Percentiles rank a stretch among this genome's conserved stretches.
These are phyloP conservation scores for Agelas oroides DNA, from an alignment of 37 sponge, comb jelly and placozoan species.

Conservation along the genomic window DNA sequence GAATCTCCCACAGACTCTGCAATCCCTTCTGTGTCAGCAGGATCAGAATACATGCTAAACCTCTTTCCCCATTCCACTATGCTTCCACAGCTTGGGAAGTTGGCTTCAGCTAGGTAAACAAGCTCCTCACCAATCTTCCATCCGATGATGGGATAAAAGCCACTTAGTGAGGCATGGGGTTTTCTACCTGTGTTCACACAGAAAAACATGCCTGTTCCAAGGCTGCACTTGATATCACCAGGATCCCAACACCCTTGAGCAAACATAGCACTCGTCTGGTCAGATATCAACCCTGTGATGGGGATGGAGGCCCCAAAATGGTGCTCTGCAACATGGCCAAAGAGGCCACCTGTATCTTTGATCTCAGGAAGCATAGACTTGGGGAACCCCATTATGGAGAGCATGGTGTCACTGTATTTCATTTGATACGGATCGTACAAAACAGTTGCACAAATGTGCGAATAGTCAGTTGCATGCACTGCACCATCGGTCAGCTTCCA, in stretches of 20 bases:
- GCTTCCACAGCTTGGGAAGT: conserved; percentile 87
- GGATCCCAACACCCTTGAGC: conserved; percentile 90
- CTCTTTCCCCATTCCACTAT: conserved; percentile 91
- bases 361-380: conserved; percentile 82
- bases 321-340: conserved; percentile 54
- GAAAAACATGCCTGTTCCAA: conserved; percentile 93
- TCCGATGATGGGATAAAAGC: conserved; percentile 90
- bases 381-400: conserved; percentile 73
- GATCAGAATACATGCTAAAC: conserved; percentile 71
- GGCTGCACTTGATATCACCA: conserved; percentile 86
- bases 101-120: conserved; percentile 85
- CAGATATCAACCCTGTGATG: conserved; percentile 80
- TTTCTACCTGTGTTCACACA: conserved; percentile 80
- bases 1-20: conserved; percentile 64
- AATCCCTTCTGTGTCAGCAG: conserved; percentile 64
- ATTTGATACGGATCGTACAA: conserved; percentile 88
- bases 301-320: conserved; percentile 80
- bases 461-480: conserved; percentile 93
- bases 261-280: conserved; percentile 95
- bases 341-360: conserved; percentile 73
- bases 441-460: conserved; percentile 80
- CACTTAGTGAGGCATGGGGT: conserved; percentile 83
- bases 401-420: conserved; percentile 71
- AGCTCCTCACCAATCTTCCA: conserved; percentile 90
- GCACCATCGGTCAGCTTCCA: conserved; percentile 91